Conservation (phyloP, 2,888 invertebrate genomes). For the Euphydryas editha region DNA sequence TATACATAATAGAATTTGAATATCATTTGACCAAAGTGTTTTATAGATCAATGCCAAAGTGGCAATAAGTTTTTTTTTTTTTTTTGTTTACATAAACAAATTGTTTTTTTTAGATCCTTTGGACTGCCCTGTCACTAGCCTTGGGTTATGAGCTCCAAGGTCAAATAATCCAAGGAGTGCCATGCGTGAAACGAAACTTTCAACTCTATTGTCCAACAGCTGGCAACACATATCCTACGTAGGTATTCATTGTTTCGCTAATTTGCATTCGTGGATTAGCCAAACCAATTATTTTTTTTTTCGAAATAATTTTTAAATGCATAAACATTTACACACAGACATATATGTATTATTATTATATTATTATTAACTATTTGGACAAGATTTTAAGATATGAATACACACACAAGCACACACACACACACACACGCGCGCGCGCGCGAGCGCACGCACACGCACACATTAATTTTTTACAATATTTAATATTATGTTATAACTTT, state of each 20-base stretch:
- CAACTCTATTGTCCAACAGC: constrained; percentile 96
- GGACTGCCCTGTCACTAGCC: constrained; percentile 94
- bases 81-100: constrained; percentile 24
- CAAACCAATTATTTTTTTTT: constrained; percentile 30
- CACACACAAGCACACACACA: no score
- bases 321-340: no score
- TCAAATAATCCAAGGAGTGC: constrained; percentile 93
- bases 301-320: constrained; percentile 6
- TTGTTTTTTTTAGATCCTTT: constrained; percentile 88
- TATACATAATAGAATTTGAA: neutral
- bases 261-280: constrained; percentile 37
- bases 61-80: constrained; percentile 26
- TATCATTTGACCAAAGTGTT: neutral
- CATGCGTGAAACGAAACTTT: constrained; percentile 94
- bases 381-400: no score
- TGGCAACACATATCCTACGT: constrained; percentile 96
- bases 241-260: constrained; percentile 69
- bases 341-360: no score
- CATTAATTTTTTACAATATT: no score
- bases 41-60: no score
- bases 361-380: no score
- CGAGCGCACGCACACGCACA: no score
- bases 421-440: no score
- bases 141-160: constrained; percentile 94
- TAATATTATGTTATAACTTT: no score